Evolutionary conservation across 2,113 vertebrate species (phyloP), one percentile per base, ranked within the genome.

Genomic region (Aphyosemion australe): DNA sequence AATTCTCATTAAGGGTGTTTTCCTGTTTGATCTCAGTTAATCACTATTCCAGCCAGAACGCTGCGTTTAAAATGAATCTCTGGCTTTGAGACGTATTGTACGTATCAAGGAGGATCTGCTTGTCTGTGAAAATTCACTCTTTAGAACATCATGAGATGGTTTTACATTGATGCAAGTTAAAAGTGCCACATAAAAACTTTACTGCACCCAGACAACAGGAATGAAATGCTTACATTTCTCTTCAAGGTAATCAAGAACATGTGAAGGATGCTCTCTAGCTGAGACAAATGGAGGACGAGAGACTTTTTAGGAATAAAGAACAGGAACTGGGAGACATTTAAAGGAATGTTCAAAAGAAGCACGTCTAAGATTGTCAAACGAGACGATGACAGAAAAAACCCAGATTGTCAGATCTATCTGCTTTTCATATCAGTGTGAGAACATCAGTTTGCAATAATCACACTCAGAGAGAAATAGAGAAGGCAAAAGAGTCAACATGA

Each of bases 1-100:
- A 75, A 76, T 81, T 68, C 69, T 81, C 62, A 46, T 84, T 84
- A 80, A 74, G 9, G 18, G 56, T 21, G 12, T 71, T 71, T 54
- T 71, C 42, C 57, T 59, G 63, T 75, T 64, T 77, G 76, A 84
- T 85, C 79, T 60, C 69, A 10, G 16, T 61, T 78, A 82, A 87
- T 78, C 81, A 74, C 76, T 78, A 45, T 77, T 63, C 45, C 53
- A 50, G 39, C n/a, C 55, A 46, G 71, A 77, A 70, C 61, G 50
- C 45, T 80, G 42, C 60, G 49, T 50, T 64, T 48, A 46, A 52
- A 31, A 32, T 63, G 37, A 69, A 42, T 65, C 4, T 8, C 42
- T 61, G 10, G 46, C 39, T 69, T 57, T 51, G 52, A 72, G 55
- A 57, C 50, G 13, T 41, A 20, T 16, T 50, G 48, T 47, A 21